These are phyloP conservation scores for Tetraodon nigroviridis DNA, from an alignment of 2,113 vertebrate species.

Conservation along the genomic window DNA sequence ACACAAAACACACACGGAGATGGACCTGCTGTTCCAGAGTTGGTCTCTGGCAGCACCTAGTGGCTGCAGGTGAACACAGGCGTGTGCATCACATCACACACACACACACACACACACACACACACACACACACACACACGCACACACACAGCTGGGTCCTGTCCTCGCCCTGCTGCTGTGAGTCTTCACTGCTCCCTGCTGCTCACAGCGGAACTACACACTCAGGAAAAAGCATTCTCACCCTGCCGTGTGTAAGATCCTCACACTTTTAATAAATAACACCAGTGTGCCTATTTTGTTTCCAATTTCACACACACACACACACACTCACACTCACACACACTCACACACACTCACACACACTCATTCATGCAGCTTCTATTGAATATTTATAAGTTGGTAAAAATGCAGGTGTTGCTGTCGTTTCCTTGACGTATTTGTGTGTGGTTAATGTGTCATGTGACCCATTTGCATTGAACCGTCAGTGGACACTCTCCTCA, in stretches of 20 bases:
- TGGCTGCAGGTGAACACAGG: constrained; percentile 79
- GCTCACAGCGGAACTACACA: constrained; percentile 56
- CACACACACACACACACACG: too few species aligned
- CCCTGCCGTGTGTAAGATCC: too few species aligned
- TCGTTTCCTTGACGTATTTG: too few species aligned
- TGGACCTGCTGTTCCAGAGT: constrained; percentile 35
- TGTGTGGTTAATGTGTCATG: constrained; percentile 35
- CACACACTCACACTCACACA: neutral
- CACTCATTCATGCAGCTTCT: neutral
- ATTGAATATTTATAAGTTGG: constrained; percentile 40
- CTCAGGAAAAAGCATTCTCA: neutral
- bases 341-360: neutral
- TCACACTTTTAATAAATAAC: too few species aligned
- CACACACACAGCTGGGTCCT: constrained; percentile 26
- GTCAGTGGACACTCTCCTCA: neutral
- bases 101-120: constrained; percentile 4
- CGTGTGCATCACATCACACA: constrained; percentile 9
- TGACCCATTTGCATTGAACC: constrained; percentile 5
- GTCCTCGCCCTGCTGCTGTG: constrained; percentile 38
- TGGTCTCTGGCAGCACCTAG: constrained; percentile 96
- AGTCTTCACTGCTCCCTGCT: constrained; percentile 61
- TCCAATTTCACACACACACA: constrained; percentile 7
- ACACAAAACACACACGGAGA: neutral
- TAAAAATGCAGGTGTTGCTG: constrained; percentile 12
- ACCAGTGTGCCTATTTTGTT: too few species aligned